phyloP scores from a whole-genome alignment of 2,888 invertebrate species.

The Agriopis leucophaearia region DNA sequence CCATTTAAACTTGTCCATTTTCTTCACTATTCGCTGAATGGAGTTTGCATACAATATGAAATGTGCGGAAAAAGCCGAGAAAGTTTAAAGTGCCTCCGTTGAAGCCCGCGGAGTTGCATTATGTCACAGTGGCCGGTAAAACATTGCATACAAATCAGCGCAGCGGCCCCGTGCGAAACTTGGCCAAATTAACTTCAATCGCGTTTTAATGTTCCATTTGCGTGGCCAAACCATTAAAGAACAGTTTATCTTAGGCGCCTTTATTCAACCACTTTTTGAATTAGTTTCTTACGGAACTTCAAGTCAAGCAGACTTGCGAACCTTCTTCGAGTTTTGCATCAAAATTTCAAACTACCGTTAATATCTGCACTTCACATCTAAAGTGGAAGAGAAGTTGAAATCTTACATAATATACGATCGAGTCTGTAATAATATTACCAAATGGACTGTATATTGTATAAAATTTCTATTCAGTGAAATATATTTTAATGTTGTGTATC shows the following conservation, averaged over 20 bases:
- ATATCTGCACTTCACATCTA: slow-evolving; percentile 18
- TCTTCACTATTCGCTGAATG: slow-evolving; percentile 53
- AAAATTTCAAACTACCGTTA: slow-evolving; percentile 39
- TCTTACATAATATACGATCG: slow-evolving; percentile 1
- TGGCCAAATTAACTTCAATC: slow-evolving; percentile 71
- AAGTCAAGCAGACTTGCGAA: slow-evolving; percentile 28
- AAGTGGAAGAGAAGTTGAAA: slow-evolving; percentile 14
- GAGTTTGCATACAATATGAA: slow-evolving; percentile 52
- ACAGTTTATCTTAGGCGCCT: slow-evolving; percentile 61
- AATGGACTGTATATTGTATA: no score
- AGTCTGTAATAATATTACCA: no score
- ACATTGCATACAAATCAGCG: slow-evolving; percentile 71
- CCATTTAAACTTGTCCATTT: slow-evolving; percentile 53
- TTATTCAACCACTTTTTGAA: slow-evolving; percentile 65
- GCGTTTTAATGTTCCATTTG: slow-evolving; percentile 65
- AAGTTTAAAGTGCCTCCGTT: slow-evolving; percentile 64
- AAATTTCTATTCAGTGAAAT: no score
- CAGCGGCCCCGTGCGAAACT: slow-evolving; percentile 60
- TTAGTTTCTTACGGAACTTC: slow-evolving; percentile 51
- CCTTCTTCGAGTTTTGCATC: slow-evolving; percentile 39
- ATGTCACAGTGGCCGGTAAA: slow-evolving; percentile 59
- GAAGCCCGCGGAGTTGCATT: slow-evolving; percentile 51
- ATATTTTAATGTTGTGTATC: no score
- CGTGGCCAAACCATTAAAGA: slow-evolving; percentile 62
- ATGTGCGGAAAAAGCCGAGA: slow-evolving; percentile 56